These are phyloP conservation scores for Tromatobia lineatoria DNA, from an alignment of 2,888 invertebrate genomes.

Conservation along the genomic window DNA sequence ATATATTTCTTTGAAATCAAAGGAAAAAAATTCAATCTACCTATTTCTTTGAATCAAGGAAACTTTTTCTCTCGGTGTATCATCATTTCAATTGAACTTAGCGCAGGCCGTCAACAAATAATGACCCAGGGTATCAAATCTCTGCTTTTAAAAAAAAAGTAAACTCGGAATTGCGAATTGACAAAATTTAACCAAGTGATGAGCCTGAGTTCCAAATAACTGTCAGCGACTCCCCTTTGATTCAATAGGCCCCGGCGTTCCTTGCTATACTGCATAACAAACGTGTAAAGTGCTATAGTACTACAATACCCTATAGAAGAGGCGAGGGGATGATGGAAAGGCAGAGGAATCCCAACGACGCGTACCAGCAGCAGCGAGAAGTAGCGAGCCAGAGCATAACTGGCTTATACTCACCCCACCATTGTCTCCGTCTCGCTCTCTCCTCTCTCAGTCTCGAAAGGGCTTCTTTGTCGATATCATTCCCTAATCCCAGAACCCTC, in stretches of 20 bases:
- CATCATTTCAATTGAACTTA: too few species aligned
- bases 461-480: slow-evolving; percentile 49
- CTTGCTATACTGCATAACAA: background rate
- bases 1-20: too few species aligned
- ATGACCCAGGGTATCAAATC: background rate
- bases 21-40: too few species aligned
- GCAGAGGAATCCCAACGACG: slow-evolving; percentile 18
- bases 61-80: too few species aligned
- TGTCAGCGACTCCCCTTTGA: background rate
- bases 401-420: slow-evolving; percentile 26
- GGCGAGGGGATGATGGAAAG: slow-evolving; percentile 17
- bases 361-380: slow-evolving; percentile 19
- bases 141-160: too few species aligned
- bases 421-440: slow-evolving; percentile 1
- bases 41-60: too few species aligned
- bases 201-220: too few species aligned
- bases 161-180: too few species aligned
- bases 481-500: slow-evolving; percentile 39
- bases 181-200: too few species aligned
- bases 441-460: slow-evolving; percentile 6
- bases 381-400: slow-evolving; percentile 25
- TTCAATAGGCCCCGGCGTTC: background rate
- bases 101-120: background rate
- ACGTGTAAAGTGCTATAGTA: slow-evolving; percentile 5
- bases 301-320: slow-evolving; percentile 1